A percentile compares a stretch with the other conserved stretches of the same genome.
phyloP scores from a whole-genome alignment of 2,888 invertebrate genomes.

The Drosophila paramelanica region DNA sequence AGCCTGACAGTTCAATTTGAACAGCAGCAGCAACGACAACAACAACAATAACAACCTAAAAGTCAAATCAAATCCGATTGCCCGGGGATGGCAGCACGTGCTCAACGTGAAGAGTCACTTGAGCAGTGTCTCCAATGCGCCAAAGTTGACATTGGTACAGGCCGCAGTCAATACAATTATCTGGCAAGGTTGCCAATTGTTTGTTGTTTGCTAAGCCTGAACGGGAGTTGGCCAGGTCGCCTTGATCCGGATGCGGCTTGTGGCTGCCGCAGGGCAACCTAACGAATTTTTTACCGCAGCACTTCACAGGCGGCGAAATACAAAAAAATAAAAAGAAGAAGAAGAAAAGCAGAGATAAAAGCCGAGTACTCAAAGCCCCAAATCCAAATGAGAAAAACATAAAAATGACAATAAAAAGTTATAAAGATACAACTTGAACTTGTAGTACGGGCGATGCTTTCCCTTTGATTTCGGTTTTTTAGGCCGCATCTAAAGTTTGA shows the following conservation, averaged over 20 bases:
- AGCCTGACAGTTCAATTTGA: slow-evolving; percentile 14
- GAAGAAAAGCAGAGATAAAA: background rate
- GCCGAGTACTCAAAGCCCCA: slow-evolving; percentile 36
- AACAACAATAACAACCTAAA: background rate
- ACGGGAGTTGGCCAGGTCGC: background rate
- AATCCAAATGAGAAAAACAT: slow-evolving; percentile 43
- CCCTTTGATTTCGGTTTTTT: slow-evolving; percentile 45
- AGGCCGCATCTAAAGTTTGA: slow-evolving; percentile 10
- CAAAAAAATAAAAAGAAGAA: background rate
- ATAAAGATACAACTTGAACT: background rate
- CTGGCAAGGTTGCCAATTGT: slow-evolving; percentile 32
- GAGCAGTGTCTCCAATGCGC: slow-evolving; percentile 56
- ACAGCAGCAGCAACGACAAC: no score
- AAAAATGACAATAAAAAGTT: slow-evolving; percentile 28
- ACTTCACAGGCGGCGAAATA: slow-evolving; percentile 50
- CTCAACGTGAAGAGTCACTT: slow-evolving; percentile 49
- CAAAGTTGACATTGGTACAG: slow-evolving; percentile 71
- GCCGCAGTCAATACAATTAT: slow-evolving; percentile 44
- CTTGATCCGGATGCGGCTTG: slow-evolving; percentile 26
- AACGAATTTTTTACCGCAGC: slow-evolving; percentile 55
- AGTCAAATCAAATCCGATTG: slow-evolving; percentile 29
- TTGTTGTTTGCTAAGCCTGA: slow-evolving; percentile 16
- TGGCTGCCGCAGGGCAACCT: slow-evolving; percentile 31
- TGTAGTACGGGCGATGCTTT: slow-evolving; percentile 37
- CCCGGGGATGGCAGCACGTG: slow-evolving; percentile 55